Percentiles rank a stretch among this genome's conserved stretches.
phyloP scores from a whole-genome alignment of 2,797 vertebrate genomes.

The Sebastes reedi region DNA sequence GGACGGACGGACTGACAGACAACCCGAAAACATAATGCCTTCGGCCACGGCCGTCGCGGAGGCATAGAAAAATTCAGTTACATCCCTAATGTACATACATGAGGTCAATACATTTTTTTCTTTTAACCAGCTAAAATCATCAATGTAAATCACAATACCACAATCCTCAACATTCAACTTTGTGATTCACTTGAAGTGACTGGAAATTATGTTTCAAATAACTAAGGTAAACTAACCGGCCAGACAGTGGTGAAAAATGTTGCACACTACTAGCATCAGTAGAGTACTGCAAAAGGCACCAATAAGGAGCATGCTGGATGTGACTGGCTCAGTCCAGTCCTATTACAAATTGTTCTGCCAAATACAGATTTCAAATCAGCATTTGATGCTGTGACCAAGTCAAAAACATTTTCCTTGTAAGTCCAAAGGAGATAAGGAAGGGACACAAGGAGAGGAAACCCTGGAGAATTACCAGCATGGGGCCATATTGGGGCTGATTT shows the following conservation, averaged over 20 bases:
- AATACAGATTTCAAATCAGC: not conserved
- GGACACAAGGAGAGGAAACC: constrained; percentile 8
- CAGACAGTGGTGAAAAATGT: not conserved
- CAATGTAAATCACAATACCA: not conserved
- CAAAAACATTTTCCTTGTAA: not conserved
- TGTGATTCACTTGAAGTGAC: not conserved
- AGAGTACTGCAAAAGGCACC: not conserved
- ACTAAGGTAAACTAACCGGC: not conserved
- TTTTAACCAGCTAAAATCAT: not conserved
- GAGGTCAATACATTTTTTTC: not conserved
- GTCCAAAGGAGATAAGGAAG: constrained; percentile 3
- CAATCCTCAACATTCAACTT: not conserved
- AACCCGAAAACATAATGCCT: no score
- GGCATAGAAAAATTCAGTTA: not conserved
- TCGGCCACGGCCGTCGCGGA: no score
- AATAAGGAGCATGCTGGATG: not conserved
- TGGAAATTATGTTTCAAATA: not conserved
- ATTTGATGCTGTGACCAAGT: not conserved
- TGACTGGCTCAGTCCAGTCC: not conserved
- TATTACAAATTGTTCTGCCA: not conserved
- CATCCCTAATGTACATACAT: not conserved
- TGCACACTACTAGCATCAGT: not conserved
- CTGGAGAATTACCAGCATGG: not conserved
- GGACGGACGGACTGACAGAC: no score
- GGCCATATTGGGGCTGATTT: constrained; percentile 11